Evolutionary conservation across 2,113 vertebrate genomes (phyloP).

Genomic region (Zosterops borbonicus): DNA sequence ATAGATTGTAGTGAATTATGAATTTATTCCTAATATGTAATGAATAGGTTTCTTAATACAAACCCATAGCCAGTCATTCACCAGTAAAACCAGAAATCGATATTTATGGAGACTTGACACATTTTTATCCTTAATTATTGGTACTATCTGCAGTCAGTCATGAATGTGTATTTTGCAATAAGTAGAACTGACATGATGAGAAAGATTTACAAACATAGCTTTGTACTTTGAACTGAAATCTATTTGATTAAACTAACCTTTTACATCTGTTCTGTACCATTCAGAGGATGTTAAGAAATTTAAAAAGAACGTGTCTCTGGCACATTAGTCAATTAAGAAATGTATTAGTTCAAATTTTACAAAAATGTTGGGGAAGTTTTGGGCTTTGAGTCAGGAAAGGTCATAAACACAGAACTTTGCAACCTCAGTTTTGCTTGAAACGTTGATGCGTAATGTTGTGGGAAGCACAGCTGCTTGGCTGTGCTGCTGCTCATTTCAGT

Average conservation of each 20-base stretch:
- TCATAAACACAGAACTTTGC: neutral
- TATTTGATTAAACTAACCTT: neutral
- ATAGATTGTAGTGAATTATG: neutral
- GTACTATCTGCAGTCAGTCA: neutral
- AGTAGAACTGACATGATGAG: neutral
- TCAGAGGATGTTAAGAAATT: neutral
- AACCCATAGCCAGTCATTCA: neutral
- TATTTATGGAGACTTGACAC: neutral
- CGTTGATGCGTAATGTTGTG: rapidly evolving
- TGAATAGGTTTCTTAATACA: neutral
- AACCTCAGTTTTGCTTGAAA: neutral
- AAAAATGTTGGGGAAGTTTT: neutral
- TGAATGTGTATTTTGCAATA: neutral
- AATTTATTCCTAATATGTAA: neutral
- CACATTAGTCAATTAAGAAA: neutral
- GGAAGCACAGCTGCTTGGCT: neutral
- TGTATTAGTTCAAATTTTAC: neutral
- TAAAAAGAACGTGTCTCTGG: neutral
- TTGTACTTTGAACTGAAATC: neutral
- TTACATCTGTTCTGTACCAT: neutral
- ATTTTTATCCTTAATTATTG: neutral
- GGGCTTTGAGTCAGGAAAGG: neutral
- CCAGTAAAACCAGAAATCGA: neutral
- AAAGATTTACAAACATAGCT: neutral
- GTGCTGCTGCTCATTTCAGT: neutral